Base-by-base conservation (phyloP, 2,113 vertebrate species). In the Conger conger region DNA sequence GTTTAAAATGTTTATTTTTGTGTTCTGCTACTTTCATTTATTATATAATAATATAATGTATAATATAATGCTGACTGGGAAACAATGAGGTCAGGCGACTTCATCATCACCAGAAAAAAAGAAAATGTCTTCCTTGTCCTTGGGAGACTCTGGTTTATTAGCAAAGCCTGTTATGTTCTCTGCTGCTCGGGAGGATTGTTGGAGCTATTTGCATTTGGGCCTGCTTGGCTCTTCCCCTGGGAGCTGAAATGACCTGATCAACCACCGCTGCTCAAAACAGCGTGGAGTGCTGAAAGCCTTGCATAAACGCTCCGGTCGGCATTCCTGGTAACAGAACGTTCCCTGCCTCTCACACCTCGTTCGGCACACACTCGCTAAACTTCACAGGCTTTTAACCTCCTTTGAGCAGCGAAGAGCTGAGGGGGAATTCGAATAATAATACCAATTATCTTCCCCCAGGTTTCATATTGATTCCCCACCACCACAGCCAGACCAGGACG, bases 271-370 rank as follows among this genome's bases (percentile, higher is more conserved):
- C 54, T 85, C 40, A 33, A 80, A 73, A 81, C 79, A 82, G 60
- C 60, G 13, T 53, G 80, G 20, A 13, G 35, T 35, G 18, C 63
- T 60, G 63, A 82, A 80, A 60, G 45, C 45, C 63, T 73, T 81
- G 76, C 42, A 54, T 85, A 85, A 82, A 81, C 35, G 54, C 60
- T 76, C 79, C 80, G 4, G 79, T 85, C 84, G 35, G 80, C 60
- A 45, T 85, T 81, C 63, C 80, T 82, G 42, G 57, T 45, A 81
- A 85, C 23, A 53, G 38, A 82, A 85, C 40, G 78, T 85, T 85
- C 84, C 40, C 63, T 37, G 37, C 38, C 6, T 53, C 79, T 50
- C 38, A 33, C 57, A 60, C 37, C 40, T 40, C 76, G 84, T 63
- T 42, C 63, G 30, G 36, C 82, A 82, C 63, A 38, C 37, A 76